Conservation (phyloP, 2,113 vertebrate species). For the Anguilla japonica region DNA sequence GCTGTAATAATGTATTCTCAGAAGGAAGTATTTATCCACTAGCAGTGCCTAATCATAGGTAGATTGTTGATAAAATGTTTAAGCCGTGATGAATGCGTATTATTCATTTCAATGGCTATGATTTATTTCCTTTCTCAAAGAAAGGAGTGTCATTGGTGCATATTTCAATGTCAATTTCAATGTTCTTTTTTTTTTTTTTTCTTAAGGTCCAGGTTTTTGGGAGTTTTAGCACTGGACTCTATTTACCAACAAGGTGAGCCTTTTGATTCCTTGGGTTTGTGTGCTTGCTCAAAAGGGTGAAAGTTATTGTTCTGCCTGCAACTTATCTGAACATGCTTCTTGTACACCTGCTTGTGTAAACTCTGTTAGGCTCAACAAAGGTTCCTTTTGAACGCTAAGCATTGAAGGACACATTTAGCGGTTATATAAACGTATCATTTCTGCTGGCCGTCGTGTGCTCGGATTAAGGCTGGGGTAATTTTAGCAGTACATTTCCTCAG, state of each 20-base stretch:
- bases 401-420: not conserved
- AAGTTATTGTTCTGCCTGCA: not conserved
- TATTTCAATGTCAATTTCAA: not conserved
- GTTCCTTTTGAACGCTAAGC: not conserved
- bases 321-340: not conserved
- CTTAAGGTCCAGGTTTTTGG: constrained; percentile 85
- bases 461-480: not conserved
- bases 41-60: too few relatives aligned
- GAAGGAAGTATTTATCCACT: too few relatives aligned
- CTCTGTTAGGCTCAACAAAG: not conserved
- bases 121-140: too few relatives aligned
- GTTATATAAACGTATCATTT: too few relatives aligned
- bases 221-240: constrained; percentile 87
- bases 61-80: too few relatives aligned
- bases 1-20: too few relatives aligned
- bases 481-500: not conserved
- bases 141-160: too few relatives aligned
- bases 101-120: too few relatives aligned
- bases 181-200: constrained; percentile 33
- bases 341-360: not conserved
- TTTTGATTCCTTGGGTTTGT: not conserved
- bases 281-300: not conserved
- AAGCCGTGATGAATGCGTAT: too few relatives aligned
- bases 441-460: too few relatives aligned
- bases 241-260: constrained; percentile 86